phyloP scores from a whole-genome alignment of 2,797 vertebrate species.

The Coreius guichenoti region DNA sequence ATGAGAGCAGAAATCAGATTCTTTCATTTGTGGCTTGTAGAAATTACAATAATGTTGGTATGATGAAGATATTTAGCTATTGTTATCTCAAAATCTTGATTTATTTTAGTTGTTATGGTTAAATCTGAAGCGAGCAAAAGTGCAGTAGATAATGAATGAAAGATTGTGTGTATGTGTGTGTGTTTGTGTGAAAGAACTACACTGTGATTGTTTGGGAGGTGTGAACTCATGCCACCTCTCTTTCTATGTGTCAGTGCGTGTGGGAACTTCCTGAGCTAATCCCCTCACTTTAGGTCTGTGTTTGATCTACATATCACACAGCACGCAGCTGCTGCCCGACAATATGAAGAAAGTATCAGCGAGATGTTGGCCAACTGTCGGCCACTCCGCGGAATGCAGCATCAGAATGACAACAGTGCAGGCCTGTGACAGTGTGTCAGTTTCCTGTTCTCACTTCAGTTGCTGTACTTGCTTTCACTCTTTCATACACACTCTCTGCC shows the following conservation, averaged over 20 bases:
- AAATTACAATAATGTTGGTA: not conserved
- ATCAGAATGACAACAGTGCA: constrained; percentile 4
- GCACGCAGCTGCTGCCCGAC: constrained; percentile 69
- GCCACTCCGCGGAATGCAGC: not conserved
- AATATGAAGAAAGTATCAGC: constrained; percentile 69
- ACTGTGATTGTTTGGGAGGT: constrained; percentile 16
- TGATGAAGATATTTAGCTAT: not conserved
- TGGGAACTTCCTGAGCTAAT: constrained; percentile 59
- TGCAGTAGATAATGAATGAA: constrained; percentile 12
- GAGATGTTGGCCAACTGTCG: constrained; percentile 75
- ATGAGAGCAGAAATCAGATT: not conserved
- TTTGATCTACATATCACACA: constrained; percentile 72
- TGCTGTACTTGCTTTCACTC: not conserved
- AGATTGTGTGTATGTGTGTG: constrained; percentile 9
- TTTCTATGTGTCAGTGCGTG: constrained; percentile 40
- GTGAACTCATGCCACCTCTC: constrained; percentile 7
- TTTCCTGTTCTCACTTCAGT: constrained; percentile 20
- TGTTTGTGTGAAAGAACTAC: constrained; percentile 2
- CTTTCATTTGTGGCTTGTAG: not conserved
- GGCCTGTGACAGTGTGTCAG: constrained; percentile 27
- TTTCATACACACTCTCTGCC: not conserved
- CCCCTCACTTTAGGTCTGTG: constrained; percentile 45
- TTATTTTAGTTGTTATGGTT: not conserved
- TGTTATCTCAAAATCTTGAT: not conserved
- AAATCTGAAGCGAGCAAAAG: not conserved